Evolutionary conservation across 2,888 invertebrate genomes (phyloP).

Genomic region (Drosophila mayaguana): DNA sequence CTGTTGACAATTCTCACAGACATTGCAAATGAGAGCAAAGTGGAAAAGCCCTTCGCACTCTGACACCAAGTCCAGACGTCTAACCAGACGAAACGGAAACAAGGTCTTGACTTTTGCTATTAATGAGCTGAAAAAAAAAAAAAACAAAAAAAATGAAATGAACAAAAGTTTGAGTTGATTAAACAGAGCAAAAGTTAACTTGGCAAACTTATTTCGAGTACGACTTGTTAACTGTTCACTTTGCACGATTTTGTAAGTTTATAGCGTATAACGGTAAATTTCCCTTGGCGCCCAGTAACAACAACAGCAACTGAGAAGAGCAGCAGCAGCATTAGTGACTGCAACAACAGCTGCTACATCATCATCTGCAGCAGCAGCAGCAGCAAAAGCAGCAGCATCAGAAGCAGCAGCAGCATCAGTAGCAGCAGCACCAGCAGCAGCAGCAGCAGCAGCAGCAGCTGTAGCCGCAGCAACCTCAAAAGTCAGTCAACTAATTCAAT

Average conservation of each 20-base stretch:
- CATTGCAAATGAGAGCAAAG: not conserved
- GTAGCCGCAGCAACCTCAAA: conserved; percentile 49
- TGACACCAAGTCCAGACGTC: not conserved
- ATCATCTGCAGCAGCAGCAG: conserved; percentile 17
- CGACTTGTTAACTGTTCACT: conserved; percentile 74
- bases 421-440: conserved; percentile 23
- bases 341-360: conserved; percentile 14
- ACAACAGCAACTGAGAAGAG: conserved; percentile 20
- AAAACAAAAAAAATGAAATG: not conserved
- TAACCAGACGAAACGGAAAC: conserved; percentile 24
- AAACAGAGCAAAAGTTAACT: conserved; percentile 22
- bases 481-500: conserved; percentile 80
- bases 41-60: not conserved
- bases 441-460: conserved; percentile 12
- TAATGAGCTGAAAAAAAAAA: not conserved
- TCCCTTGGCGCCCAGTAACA: conserved; percentile 29
- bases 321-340: conserved; percentile 21
- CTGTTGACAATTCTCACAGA: not conserved
- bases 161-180: conserved; percentile 30
- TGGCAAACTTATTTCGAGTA: conserved; percentile 36
- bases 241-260: conserved; percentile 74
- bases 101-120: conserved; percentile 31
- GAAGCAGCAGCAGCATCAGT: conserved; percentile 16
- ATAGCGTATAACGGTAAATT: conserved; percentile 62
- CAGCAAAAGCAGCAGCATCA: not conserved